These are phyloP conservation scores for Cololabis saira DNA, from an alignment of 2,113 vertebrate genomes.

Conservation along the genomic window DNA sequence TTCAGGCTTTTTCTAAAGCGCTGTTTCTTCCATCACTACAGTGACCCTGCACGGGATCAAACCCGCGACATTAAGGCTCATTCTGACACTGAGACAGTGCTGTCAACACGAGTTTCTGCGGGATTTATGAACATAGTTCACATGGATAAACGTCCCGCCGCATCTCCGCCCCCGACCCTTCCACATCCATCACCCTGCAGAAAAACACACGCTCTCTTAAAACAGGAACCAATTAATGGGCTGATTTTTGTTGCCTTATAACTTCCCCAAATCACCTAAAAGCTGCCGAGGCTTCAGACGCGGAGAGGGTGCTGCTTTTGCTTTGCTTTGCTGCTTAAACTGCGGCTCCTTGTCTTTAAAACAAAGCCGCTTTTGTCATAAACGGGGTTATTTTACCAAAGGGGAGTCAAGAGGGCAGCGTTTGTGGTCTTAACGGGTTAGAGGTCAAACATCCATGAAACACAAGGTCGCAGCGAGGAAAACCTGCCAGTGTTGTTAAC, in stretches of 20 bases:
- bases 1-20: slow-evolving; percentile 47
- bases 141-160: too few relatives aligned
- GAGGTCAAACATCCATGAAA: slow-evolving; percentile 89
- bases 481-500: slow-evolving; percentile 87
- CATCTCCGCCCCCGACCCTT: neutral
- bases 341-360: slow-evolving; percentile 40
- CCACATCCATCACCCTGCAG: neutral
- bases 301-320: slow-evolving; percentile 24
- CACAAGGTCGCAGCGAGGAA: slow-evolving; percentile 83
- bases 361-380: slow-evolving; percentile 85
- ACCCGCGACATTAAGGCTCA: neutral
- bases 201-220: neutral
- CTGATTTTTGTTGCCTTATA: slow-evolving; percentile 41
- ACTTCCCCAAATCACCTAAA: slow-evolving; percentile 34
- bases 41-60: slow-evolving; percentile 3
- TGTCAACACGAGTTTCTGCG: neutral
- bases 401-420: slow-evolving; percentile 79
- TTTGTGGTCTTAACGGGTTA: slow-evolving; percentile 91
- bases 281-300: slow-evolving; percentile 29
- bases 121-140: too few relatives aligned
- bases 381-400: slow-evolving; percentile 82
- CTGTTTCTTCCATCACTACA: slow-evolving; percentile 13
- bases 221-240: slow-evolving; percentile 1
- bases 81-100: slow-evolving; percentile 4
- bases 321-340: too few relatives aligned